phyloP scores from a whole-genome alignment of 2,888 invertebrate genomes.

The Drosophila villosipedis region DNA sequence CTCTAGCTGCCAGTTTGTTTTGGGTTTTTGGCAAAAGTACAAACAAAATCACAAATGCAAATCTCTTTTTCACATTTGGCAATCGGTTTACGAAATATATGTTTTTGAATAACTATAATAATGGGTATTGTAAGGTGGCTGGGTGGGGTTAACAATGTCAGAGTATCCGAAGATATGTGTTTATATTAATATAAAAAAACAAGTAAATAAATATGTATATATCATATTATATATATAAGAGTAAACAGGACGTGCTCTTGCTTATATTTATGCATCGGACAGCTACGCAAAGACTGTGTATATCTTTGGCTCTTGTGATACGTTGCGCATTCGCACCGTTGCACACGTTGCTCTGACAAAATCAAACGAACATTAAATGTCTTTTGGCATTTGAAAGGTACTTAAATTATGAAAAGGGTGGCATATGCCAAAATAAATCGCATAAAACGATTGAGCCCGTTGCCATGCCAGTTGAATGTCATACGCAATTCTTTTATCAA shows the following conservation, averaged over 20 bases:
- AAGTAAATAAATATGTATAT: neutral
- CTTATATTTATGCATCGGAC: conserved; percentile 1
- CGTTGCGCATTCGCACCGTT: conserved; percentile 58
- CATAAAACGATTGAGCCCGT: neutral
- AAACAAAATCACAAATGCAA: conserved; percentile 28
- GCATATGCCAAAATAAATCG: neutral
- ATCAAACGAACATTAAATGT: conserved; percentile 14
- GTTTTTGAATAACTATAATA: conserved; percentile 5
- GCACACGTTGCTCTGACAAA: conserved; percentile 32
- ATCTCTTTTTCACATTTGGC: conserved; percentile 37
- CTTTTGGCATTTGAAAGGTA: conserved; percentile 17
- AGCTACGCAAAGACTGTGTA: conserved; percentile 10
- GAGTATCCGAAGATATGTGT: neutral
- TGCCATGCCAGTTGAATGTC: neutral
- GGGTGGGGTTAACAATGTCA: neutral
- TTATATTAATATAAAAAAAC: neutral
- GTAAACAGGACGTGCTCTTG: neutral
- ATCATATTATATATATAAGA: neutral
- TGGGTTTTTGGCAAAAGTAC: conserved; percentile 28
- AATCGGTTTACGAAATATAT: conserved; percentile 42
- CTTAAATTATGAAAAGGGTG: conserved; percentile 23
- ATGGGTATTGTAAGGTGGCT: neutral
- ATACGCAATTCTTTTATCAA: neutral
- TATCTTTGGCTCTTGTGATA: neutral
- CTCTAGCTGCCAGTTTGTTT: conserved; percentile 15